A percentile compares a stretch with the other conserved stretches of the same genome.
These are phyloP conservation scores for Heterocephalus glaber DNA, from an alignment of 2,113 vertebrate genomes.

Conservation along the genomic window DNA sequence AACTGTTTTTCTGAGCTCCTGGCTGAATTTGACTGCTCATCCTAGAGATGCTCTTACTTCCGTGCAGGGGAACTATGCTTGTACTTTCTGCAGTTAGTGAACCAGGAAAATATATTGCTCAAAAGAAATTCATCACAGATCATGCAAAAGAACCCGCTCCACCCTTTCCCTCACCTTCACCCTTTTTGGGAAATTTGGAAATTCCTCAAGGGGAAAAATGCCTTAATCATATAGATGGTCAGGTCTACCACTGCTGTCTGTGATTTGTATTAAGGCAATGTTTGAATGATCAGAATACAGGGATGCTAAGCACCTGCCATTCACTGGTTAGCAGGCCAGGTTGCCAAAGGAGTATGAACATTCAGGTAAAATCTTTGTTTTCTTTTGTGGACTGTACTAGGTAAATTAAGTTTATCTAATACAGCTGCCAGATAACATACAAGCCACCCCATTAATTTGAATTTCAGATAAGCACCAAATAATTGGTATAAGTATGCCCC, in stretches of 20 bases:
- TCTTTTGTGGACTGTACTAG: background rate
- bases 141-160: background rate
- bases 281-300: background rate
- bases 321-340: background rate
- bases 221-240: background rate
- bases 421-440: background rate
- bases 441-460: background rate
- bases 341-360: background rate
- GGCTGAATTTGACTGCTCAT: background rate
- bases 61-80: background rate
- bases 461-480: constrained; percentile 30
- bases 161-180: background rate
- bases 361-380: background rate
- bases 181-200: background rate
- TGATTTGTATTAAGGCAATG: background rate
- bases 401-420: background rate
- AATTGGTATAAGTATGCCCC: background rate
- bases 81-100: background rate
- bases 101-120: background rate
- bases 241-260: background rate
- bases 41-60: background rate
- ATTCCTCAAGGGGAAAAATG: background rate
- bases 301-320: background rate
- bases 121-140: constrained; percentile 18
- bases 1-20: constrained; percentile 13